Evolutionary conservation across 2,888 invertebrate genomes (phyloP).

Genomic region (Oscheius myriophilus): DNA sequence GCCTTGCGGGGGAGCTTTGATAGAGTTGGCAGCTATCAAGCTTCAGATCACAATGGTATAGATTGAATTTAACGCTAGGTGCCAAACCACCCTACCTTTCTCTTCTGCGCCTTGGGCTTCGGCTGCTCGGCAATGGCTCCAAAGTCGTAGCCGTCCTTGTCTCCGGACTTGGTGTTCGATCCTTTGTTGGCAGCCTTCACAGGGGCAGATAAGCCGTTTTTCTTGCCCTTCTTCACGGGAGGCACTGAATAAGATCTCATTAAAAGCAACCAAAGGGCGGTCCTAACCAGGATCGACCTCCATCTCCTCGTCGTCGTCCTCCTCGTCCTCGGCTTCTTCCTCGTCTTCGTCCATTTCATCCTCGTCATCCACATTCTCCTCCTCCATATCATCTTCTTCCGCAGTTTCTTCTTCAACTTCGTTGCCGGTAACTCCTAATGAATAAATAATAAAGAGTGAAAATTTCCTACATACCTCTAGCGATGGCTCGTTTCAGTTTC

Average conservation of each 20-base stretch:
- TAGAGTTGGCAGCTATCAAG: too few relatives aligned
- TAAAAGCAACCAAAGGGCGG: too few relatives aligned
- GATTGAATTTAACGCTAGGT: too few relatives aligned
- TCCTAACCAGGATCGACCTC: background rate
- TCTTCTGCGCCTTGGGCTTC: constrained; percentile 23
- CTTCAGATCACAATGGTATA: too few relatives aligned
- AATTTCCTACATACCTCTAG: constrained; percentile 24
- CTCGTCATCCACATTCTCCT: background rate
- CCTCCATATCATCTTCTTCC: constrained; percentile 1
- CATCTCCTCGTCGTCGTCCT: constrained; percentile 10
- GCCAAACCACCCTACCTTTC: too few relatives aligned
- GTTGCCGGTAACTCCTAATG: background rate
- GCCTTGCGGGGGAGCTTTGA: too few relatives aligned
- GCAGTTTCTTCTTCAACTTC: background rate
- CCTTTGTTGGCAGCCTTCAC: background rate
- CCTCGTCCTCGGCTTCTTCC: constrained; percentile 4
- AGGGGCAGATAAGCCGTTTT: too few relatives aligned
- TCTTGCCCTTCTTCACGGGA: background rate
- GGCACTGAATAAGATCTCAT: too few relatives aligned
- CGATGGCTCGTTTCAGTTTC: constrained; percentile 31
- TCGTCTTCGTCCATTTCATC: constrained; percentile 6
- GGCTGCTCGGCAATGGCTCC: constrained; percentile 32
- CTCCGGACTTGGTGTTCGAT: constrained; percentile 5
- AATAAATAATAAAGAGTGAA: background rate
- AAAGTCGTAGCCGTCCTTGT: constrained; percentile 35